phyloP scores from a whole-genome alignment of 1,140 invertebrate genomes.

The Caenorhabditis latens region DNA sequence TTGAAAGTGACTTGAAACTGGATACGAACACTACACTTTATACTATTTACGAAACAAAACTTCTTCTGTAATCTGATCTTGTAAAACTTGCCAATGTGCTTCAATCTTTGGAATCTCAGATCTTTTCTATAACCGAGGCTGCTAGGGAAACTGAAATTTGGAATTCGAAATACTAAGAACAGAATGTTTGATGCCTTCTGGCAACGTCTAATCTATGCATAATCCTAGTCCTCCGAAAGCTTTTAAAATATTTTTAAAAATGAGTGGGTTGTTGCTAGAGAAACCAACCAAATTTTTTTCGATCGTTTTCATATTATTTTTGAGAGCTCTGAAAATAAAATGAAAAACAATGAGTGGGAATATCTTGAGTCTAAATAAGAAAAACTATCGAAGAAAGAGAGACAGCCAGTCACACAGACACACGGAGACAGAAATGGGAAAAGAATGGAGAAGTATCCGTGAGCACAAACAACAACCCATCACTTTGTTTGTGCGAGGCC shows the following conservation, averaged over 20 bases:
- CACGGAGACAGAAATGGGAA: conserved; percentile 4
- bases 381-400: conserved; percentile 4
- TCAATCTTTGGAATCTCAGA: neutral
- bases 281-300: neutral
- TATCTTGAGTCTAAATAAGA: neutral
- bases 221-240: neutral
- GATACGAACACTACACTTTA: too few relatives aligned
- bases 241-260: neutral
- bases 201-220: neutral
- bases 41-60: too few relatives aligned
- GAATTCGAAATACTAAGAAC: neutral
- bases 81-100: too few relatives aligned
- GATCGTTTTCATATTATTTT: too few relatives aligned
- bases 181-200: neutral
- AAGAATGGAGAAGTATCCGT: conserved; percentile 28
- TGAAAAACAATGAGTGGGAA: conserved; percentile 25
- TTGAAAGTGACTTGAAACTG: too few relatives aligned
- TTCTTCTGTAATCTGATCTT: neutral
- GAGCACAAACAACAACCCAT: conserved; percentile 54
- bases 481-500: conserved; percentile 49
- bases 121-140: neutral
- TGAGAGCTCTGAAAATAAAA: neutral
- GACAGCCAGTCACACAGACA: conserved; percentile 5
- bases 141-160: neutral
- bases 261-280: neutral